These are phyloP conservation scores for Dicaeum eximium DNA, from an alignment of 2,113 vertebrate genomes.

Conservation along the genomic window DNA sequence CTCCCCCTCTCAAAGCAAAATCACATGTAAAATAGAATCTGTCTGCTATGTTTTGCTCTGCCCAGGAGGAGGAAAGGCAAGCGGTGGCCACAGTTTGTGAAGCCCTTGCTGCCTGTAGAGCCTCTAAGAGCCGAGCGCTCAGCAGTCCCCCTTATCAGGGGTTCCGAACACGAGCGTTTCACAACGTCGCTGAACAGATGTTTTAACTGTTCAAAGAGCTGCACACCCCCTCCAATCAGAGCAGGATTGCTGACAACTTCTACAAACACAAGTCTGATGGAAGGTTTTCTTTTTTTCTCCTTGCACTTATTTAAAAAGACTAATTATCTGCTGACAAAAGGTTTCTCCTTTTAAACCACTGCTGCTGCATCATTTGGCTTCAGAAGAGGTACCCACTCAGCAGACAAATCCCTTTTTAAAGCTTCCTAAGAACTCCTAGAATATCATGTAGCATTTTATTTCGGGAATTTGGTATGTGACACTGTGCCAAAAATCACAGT, in stretches of 20 bases:
- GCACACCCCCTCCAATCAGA: slow-evolving; percentile 55
- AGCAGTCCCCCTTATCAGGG: slow-evolving; percentile 70
- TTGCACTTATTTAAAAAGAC: slow-evolving; percentile 4
- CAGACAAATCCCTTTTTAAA: slow-evolving; percentile 70
- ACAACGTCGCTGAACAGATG: slow-evolving; percentile 70
- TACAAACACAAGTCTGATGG: slow-evolving; percentile 9
- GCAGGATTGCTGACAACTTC: slow-evolving; percentile 45
- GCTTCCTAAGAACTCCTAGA: slow-evolving; percentile 57
- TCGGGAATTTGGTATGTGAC: slow-evolving; percentile 70
- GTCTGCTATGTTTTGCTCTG: slow-evolving; percentile 48
- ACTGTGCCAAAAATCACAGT: slow-evolving; percentile 75
- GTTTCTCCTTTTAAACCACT: slow-evolving; percentile 35
- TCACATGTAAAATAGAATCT: slow-evolving; percentile 28
- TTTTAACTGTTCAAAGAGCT: slow-evolving; percentile 72
- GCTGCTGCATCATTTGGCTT: slow-evolving; percentile 48
- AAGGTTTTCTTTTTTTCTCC: background rate
- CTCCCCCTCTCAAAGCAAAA: slow-evolving; percentile 49
- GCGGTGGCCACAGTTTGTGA: slow-evolving; percentile 47
- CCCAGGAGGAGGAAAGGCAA: slow-evolving; percentile 62
- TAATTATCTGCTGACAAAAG: slow-evolving; percentile 43
- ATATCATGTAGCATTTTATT: slow-evolving; percentile 75
- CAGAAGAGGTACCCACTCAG: slow-evolving; percentile 43
- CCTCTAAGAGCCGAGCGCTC: slow-evolving; percentile 26
- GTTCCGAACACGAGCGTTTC: slow-evolving; percentile 63
- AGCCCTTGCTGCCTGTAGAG: slow-evolving; percentile 55